These are phyloP conservation scores for Gnathonemus longibarbis DNA, from an alignment of 2,113 vertebrate genomes.

Conservation along the genomic window DNA sequence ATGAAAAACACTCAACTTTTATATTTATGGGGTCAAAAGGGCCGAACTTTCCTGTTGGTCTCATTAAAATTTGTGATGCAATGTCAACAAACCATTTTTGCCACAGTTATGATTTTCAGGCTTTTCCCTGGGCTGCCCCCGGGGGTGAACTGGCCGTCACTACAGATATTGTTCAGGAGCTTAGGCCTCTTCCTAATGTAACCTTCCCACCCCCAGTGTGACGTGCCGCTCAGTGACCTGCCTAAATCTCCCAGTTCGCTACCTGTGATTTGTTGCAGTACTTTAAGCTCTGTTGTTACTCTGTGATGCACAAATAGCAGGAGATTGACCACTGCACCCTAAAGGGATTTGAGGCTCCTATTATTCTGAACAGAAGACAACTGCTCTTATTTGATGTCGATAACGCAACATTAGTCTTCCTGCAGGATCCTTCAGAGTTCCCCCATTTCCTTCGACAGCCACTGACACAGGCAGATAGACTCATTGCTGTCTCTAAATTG, in stretches of 20 bases:
- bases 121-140: not conserved
- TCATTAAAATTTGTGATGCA: not conserved
- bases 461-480: not conserved
- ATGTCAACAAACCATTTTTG: not conserved
- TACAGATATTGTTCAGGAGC: not conserved
- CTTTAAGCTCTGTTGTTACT: not conserved
- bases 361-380: not conserved
- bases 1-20: not conserved
- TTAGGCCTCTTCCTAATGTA: not conserved
- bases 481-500: not conserved
- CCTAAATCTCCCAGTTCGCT: not conserved
- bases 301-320: not conserved
- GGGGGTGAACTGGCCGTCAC: not conserved
- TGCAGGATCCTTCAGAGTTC: not conserved
- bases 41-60: not conserved
- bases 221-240: not conserved
- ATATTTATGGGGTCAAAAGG: not conserved
- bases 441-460: not conserved
- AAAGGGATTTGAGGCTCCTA: not conserved
- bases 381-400: not conserved
- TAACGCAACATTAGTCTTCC: not conserved
- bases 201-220: not conserved
- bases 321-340: not conserved
- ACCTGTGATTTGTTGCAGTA: not conserved
- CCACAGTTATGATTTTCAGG: not conserved